phyloP scores from a whole-genome alignment of 35 echinoderm and acorn worm genomes.

The Chiridota heheva region DNA sequence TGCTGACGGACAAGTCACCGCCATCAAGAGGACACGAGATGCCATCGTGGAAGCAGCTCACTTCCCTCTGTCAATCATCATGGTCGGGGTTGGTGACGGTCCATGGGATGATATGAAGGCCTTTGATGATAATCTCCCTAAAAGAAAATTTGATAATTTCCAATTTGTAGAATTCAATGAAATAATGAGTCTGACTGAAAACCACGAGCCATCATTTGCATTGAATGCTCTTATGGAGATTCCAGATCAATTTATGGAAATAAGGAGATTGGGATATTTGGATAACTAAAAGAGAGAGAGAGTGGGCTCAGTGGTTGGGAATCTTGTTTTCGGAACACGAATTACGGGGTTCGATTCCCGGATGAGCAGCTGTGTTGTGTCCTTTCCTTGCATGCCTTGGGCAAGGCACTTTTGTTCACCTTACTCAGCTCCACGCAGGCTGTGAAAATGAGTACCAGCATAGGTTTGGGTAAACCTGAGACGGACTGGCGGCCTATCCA shows the following conservation, averaged over 20 bases:
- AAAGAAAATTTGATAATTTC: conserved; percentile 94
- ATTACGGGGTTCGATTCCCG: too few species aligned
- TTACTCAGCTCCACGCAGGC: too few species aligned
- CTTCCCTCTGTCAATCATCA: conserved; percentile 89
- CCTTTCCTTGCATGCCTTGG: too few species aligned
- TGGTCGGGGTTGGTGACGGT: conserved; percentile 99
- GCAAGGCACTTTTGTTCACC: too few species aligned
- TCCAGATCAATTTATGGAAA: conserved; percentile 78
- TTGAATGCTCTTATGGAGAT: conserved; percentile 93
- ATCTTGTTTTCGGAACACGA: too few species aligned
- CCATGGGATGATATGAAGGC: conserved; percentile 95
- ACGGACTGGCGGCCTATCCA: too few species aligned
- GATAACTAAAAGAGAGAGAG: too few species aligned
- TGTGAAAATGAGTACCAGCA: too few species aligned
- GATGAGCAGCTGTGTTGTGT: too few species aligned
- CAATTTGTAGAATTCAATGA: conserved; percentile 93
- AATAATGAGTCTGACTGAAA: conserved; percentile 41
- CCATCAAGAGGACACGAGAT: conserved; percentile 65
- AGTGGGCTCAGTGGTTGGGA: too few species aligned
- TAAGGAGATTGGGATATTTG: conserved; percentile 66
- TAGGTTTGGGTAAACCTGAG: too few species aligned
- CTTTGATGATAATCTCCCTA: conserved; percentile 79
- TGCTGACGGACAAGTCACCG: conserved; percentile 92
- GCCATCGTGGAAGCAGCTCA: conserved; percentile 91
- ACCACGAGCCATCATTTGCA: conserved; percentile 79